These are phyloP conservation scores for Fistularia tabacaria DNA, from an alignment of 2,797 vertebrate species.

Conservation along the genomic window DNA sequence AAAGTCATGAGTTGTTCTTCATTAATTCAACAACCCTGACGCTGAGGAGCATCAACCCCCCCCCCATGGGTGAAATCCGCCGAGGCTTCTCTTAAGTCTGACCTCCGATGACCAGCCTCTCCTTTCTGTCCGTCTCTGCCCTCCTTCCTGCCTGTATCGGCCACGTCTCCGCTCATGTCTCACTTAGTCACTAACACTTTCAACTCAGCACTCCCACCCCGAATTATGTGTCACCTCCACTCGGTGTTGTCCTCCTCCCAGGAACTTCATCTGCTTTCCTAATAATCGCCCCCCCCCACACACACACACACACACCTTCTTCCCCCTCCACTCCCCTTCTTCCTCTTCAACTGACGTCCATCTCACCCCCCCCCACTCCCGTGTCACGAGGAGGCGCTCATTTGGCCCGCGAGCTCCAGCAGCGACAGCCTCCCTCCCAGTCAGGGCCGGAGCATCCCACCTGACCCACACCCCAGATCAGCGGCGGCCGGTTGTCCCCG, in stretches of 20 bases:
- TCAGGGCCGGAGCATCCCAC: conserved; percentile 60
- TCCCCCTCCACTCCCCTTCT: conserved; percentile 25
- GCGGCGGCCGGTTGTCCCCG: conserved; percentile 53
- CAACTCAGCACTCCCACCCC: conserved; percentile 68
- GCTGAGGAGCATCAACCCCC: too few relatives aligned
- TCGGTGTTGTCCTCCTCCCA: conserved; percentile 54
- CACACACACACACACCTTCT: conserved; percentile 10
- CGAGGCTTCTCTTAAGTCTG: too few relatives aligned
- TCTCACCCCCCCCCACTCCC: conserved; percentile 39
- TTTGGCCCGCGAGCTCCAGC: conserved; percentile 64
- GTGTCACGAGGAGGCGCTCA: conserved; percentile 66
- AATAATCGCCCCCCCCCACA: conserved; percentile 14
- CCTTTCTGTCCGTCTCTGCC: conserved; percentile 23
- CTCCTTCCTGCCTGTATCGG: conserved; percentile 27
- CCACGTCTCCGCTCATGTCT: conserved; percentile 63
- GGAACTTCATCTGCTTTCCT: conserved; percentile 58
- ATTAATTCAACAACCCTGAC: too few relatives aligned
- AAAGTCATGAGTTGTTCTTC: too few relatives aligned
- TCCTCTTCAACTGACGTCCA: conserved; percentile 68
- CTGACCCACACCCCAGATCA: conserved; percentile 69
- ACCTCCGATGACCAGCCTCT: conserved; percentile 32
- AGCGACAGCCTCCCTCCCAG: conserved; percentile 65
- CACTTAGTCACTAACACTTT: conserved; percentile 73
- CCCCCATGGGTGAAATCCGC: too few relatives aligned
- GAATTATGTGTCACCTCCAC: conserved; percentile 71